Evolutionary conservation across 2,888 invertebrate species (phyloP).

Genomic region (Platycheirus albimanus): DNA sequence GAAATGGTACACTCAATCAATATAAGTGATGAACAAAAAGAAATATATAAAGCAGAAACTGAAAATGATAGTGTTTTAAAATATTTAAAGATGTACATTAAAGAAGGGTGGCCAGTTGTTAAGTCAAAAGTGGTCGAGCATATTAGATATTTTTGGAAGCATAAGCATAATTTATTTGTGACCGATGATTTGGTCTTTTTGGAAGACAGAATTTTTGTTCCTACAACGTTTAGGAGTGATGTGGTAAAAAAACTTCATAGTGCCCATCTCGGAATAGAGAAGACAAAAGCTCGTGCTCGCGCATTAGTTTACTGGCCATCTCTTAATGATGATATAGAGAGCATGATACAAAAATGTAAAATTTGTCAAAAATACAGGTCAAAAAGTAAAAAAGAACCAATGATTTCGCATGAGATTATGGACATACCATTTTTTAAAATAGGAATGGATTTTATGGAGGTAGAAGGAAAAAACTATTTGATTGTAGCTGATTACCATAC

Average conservation of each 20-base stretch:
- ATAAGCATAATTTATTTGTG: slow-evolving; percentile 7
- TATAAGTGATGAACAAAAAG: slow-evolving; percentile 34
- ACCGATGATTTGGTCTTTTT: slow-evolving; percentile 16
- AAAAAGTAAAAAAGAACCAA: slow-evolving; percentile 13
- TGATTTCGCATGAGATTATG: slow-evolving; percentile 16
- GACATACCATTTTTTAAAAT: slow-evolving; percentile 69
- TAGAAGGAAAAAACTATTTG: slow-evolving; percentile 62
- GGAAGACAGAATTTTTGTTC: slow-evolving; percentile 16
- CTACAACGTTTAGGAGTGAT: not conserved
- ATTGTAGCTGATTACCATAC: slow-evolving; percentile 72
- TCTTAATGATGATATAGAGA: slow-evolving; percentile 12
- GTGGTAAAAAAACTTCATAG: slow-evolving; percentile 5
- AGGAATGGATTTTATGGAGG: slow-evolving; percentile 75
- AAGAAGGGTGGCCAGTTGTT: slow-evolving; percentile 20
- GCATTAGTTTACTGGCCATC: not conserved
- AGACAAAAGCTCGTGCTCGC: not conserved
- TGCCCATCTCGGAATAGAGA: not conserved
- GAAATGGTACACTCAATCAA: slow-evolving; percentile 47
- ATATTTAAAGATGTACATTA: slow-evolving; percentile 3
- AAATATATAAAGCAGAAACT: slow-evolving; percentile 31
- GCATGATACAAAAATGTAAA: slow-evolving; percentile 14
- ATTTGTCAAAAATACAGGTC: slow-evolving; percentile 23
- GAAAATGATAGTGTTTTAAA: slow-evolving; percentile 5
- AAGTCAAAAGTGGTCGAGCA: slow-evolving; percentile 11
- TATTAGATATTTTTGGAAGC: slow-evolving; percentile 9